phyloP scores from a whole-genome alignment of 2,888 invertebrate species.

The Epirrhoe tristata region DNA sequence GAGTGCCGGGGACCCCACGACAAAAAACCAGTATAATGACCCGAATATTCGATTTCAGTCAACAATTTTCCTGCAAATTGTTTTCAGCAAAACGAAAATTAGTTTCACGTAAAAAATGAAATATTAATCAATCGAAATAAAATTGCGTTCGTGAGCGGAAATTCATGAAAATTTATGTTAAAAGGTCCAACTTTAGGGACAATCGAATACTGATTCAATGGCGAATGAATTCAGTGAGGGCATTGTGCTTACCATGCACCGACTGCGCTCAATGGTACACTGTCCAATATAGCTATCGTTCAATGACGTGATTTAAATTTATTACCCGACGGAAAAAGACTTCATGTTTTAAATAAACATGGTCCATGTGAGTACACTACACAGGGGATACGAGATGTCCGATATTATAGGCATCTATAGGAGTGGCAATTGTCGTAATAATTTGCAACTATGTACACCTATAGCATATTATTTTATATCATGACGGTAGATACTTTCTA shows the following conservation, averaged over 20 bases:
- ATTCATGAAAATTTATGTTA: conserved; percentile 60
- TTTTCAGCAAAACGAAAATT: conserved; percentile 31
- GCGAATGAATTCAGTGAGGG: conserved; percentile 67
- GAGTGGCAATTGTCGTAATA: not conserved
- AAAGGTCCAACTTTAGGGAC: conserved; percentile 63
- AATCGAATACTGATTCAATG: conserved; percentile 76
- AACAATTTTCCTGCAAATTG: conserved; percentile 25
- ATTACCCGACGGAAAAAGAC: conserved; percentile 62
- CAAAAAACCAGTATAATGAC: conserved; percentile 34
- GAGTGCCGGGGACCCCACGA: conserved; percentile 27
- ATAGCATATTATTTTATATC: too few relatives aligned
- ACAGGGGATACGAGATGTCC: not conserved
- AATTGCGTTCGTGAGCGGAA: conserved; percentile 46
- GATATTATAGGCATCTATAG: not conserved
- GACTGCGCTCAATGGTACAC: conserved; percentile 67
- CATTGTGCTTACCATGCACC: conserved; percentile 74
- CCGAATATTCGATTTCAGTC: conserved; percentile 31
- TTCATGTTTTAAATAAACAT: conserved; percentile 49
- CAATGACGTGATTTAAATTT: conserved; percentile 78
- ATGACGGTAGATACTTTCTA: too few relatives aligned
- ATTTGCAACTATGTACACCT: too few relatives aligned
- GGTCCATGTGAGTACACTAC: not conserved
- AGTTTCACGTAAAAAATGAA: conserved; percentile 30
- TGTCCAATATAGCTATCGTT: conserved; percentile 65
- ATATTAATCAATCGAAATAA: conserved; percentile 34